Evolutionary conservation across 1,140 invertebrate genomes (phyloP).

Genomic region (Drosophila varians): DNA sequence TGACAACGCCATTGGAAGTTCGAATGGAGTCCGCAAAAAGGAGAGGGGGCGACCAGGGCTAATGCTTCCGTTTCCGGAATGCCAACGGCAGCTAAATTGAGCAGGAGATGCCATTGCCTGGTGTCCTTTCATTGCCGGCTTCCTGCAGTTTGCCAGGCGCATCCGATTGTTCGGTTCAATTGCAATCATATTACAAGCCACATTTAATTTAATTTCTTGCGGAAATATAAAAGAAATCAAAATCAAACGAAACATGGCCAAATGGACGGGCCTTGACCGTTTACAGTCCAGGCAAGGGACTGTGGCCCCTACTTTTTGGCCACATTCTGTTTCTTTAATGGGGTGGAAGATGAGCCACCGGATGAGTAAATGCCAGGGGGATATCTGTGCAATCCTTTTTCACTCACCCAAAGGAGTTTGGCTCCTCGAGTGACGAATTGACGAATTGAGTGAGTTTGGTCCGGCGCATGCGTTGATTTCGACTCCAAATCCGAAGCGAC

Average conservation of each 20-base stretch:
- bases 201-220: constrained; percentile 77
- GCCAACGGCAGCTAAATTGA: constrained; percentile 6
- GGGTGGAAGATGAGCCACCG: constrained; percentile 38
- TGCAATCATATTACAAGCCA: constrained; percentile 77
- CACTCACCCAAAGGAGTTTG: constrained; percentile 15
- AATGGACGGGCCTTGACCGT: constrained; percentile 5
- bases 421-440: background rate
- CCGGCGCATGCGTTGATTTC: constrained; percentile 45
- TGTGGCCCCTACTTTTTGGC: constrained; percentile 14
- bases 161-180: constrained; percentile 56
- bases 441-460: constrained; percentile 21
- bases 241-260: constrained; percentile 29
- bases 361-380: constrained; percentile 15
- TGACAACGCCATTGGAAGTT: constrained; percentile 17
- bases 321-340: constrained; percentile 46
- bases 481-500: constrained; percentile 9
- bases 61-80: constrained; percentile 63
- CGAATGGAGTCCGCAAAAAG: constrained; percentile 1
- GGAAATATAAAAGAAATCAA: constrained; percentile 69
- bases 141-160: constrained; percentile 71
- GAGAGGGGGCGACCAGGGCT: constrained; percentile 9
- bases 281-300: background rate
- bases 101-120: constrained; percentile 20
- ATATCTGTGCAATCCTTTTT: constrained; percentile 7
- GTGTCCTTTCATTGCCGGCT: constrained; percentile 60